Evolutionary conservation across 2,797 vertebrate genomes (phyloP), one percentile per base, ranked within the genome.

Genomic region (Florisuga fusca): DNA sequence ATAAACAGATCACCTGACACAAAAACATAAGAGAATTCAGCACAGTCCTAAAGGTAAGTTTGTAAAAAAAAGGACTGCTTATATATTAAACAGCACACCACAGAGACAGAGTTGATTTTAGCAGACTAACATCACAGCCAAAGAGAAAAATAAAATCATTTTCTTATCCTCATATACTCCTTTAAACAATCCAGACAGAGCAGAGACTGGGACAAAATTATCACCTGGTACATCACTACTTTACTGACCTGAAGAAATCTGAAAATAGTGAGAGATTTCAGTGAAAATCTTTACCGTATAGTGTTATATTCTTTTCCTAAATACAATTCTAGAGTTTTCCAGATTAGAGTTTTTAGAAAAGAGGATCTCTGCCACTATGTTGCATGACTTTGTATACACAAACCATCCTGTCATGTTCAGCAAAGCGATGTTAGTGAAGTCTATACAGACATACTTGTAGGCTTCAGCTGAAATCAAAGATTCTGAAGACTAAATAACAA

Each of bases 11-110:
- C 31, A 89, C 58, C 75, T 80, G 71, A 89, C 34, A 73, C 26
- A 2, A 13, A 68, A 38, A 77, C 15, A 57, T 27, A 82, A 80
- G 31, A 80, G 51, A 92, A 94, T 81, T 71, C 16, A 26, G 54
- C 62, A 84, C 58, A 91, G 71, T 29, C 62, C 76, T 93, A 89
- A 77, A 94, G 85, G 72, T 69, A 92, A 96, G 89, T 43, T 26
- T 58, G 46, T 36, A 22, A 59, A 58, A 34, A 66, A 79, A 34
- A 89, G 6, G 19, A 48, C 53, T 83, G 55, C 55, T 75, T 84
- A 84, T 92, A 92, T 66, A 90, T 76, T 94, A 78, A 93, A 72
- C 25, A 80, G 46, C 63, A 86, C 36, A 69, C 27, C 50, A 67
- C 18, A 85, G 19, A 76, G 7, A 82, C 3, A 34, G 10, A 17